These are phyloP conservation scores for Schlechtendalia chinensis DNA, from an alignment of 1,140 invertebrate species.

Conservation along the genomic window DNA sequence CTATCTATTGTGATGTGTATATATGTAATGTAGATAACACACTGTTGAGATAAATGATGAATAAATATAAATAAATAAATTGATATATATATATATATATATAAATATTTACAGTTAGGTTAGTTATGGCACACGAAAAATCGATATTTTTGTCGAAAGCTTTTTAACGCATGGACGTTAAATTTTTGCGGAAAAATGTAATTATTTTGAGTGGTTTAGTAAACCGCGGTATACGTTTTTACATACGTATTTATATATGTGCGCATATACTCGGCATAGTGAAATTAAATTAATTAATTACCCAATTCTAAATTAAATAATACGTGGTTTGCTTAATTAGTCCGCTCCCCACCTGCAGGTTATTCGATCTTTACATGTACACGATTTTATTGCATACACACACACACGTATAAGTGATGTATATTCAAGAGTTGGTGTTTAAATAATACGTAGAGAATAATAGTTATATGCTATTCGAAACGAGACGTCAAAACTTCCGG, in stretches of 20 bases:
- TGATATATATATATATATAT: too few relatives aligned
- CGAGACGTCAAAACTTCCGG: constrained; percentile 12
- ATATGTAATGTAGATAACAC: too few relatives aligned
- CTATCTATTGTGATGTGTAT: too few relatives aligned
- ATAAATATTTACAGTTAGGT: too few relatives aligned
- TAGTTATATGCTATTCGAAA: not conserved
- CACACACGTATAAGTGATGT: too few relatives aligned
- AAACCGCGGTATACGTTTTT: not conserved
- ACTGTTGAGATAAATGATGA: too few relatives aligned
- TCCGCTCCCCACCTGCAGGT: too few relatives aligned
- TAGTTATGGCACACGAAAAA: too few relatives aligned
- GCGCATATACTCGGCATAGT: not conserved
- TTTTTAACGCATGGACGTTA: not conserved
- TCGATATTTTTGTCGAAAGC: not conserved
- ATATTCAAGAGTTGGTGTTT: too few relatives aligned
- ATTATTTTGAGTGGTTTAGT: not conserved
- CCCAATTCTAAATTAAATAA: not conserved
- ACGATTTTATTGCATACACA: too few relatives aligned
- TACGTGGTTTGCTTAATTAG: not conserved
- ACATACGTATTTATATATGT: not conserved
- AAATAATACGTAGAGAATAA: not conserved
- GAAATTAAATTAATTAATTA: not conserved
- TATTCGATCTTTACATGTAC: too few relatives aligned
- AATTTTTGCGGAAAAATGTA: not conserved
- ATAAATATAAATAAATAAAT: too few relatives aligned